A percentile compares a stretch with the other conserved stretches of the same genome.
Evolutionary conservation across 2,797 vertebrate species (phyloP).

Genomic region (Lutjanus argentimaculatus): DNA sequence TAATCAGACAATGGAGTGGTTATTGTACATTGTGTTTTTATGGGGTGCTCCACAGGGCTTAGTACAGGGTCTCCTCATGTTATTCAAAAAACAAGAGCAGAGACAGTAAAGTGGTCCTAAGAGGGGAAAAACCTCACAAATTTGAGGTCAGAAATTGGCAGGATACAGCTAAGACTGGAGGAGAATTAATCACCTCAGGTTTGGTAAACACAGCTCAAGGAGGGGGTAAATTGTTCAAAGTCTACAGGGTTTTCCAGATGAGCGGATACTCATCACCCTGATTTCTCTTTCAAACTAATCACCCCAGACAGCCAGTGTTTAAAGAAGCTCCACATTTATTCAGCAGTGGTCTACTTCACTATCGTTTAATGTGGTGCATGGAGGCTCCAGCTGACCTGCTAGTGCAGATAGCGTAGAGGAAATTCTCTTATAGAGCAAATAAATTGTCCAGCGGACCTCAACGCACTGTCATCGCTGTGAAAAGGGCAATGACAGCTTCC

Average conservation of each 20-base stretch:
- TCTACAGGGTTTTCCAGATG: constrained; percentile 61
- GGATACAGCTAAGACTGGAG: constrained; percentile 37
- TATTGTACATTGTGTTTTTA: constrained; percentile 24
- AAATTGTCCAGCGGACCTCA: constrained; percentile 62
- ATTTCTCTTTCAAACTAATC: constrained; percentile 64
- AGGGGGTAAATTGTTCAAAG: constrained; percentile 55
- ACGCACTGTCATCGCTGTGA: constrained; percentile 54
- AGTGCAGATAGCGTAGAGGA: constrained; percentile 49
- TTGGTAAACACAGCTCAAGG: constrained; percentile 56
- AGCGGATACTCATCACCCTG: constrained; percentile 48
- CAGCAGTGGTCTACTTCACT: constrained; percentile 9
- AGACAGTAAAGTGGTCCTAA: constrained; percentile 19
- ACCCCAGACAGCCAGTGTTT: constrained; percentile 39
- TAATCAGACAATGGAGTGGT: constrained; percentile 38
- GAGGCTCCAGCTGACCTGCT: constrained; percentile 45
- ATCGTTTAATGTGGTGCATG: constrained; percentile 44
- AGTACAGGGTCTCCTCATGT: constrained; percentile 21
- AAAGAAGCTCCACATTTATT: constrained; percentile 38
- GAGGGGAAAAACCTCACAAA: constrained; percentile 36
- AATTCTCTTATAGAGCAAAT: constrained; percentile 64
- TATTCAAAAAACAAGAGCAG: constrained; percentile 43
- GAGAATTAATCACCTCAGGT: constrained; percentile 58
- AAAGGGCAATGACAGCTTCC: constrained; percentile 70
- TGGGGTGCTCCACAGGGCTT: constrained; percentile 29
- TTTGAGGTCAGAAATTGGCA: constrained; percentile 48